Evolutionary conservation across 2,888 invertebrate genomes (phyloP), one percentile per base, ranked within the genome.

Genomic region (Agriotes lineatus): DNA sequence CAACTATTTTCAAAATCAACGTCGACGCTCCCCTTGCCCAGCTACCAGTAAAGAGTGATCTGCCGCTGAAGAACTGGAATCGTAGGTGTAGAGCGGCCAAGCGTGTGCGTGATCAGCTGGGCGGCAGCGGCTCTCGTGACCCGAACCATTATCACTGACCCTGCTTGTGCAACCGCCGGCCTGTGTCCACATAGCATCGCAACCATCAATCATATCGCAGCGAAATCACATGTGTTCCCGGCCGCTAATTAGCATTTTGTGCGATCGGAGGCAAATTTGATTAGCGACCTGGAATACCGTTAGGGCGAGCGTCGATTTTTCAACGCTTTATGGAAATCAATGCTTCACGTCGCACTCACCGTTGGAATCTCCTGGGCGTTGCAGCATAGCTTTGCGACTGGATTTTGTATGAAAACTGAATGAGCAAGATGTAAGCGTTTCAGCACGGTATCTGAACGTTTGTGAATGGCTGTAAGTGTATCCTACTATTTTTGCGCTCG

Each of bases 31-130:
- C 6, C 3, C 5, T 14, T 14, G 10, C 5, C 12, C 10, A 10
- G 39, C 20, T 20, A 48, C 25, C 48, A 22, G 5, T 22, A 22
- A 48, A 48, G 18, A 45, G n/a, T 10, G 7, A 2, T 19, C 45
- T 33, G 18, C 57, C 61, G 68, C 45, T 35, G 37, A 61, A 33
- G 64, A 70, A 64, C 67, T 67, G 56, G 70, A 68, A 68, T 68
- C 68, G 70, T 70, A 64, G 70, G 70, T 68, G 70, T 66, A 62
- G 63, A 56, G 18, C 56, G 48, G 35, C 35, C 14, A 50, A 63
- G 67, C 62, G 74, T 80, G 80, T 80, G 80, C 80, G 80, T 81
- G 81, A 81, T 81, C 80, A 78, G 78, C 78, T 80, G 78, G 75
- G 77, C 77, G 75, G 79, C 78, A 77, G 78, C 75, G 77, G 76